Conservation (phyloP, 35 echinoderm and acorn worm species). For the Strongylocentrotus purpuratus region DNA sequence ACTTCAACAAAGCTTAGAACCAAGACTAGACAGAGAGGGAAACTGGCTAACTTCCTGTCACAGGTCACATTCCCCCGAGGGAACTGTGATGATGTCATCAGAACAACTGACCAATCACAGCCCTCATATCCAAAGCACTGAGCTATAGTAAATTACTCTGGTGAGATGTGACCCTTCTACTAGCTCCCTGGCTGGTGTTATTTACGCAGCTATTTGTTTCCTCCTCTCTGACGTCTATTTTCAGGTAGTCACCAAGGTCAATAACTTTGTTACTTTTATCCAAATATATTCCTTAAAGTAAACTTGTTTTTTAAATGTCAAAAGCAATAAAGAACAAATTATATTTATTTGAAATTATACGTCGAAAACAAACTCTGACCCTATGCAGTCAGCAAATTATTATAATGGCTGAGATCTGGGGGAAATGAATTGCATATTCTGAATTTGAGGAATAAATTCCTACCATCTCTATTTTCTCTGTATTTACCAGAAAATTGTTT, state of each 20-base stretch:
- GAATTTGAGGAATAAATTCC: background rate
- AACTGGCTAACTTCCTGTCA: background rate
- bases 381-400: background rate
- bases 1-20: background rate
- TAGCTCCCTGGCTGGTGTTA: background rate
- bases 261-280: background rate
- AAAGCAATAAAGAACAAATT: background rate
- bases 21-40: background rate
- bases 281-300: background rate
- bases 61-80: background rate
- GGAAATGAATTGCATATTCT: background rate
- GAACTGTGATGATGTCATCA: constrained; percentile 2
- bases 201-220: background rate
- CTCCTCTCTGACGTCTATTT: background rate
- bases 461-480: too few relatives aligned
- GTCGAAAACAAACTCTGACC: background rate
- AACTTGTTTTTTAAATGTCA: background rate
- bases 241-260: background rate
- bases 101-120: background rate
- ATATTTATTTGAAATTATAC: background rate
- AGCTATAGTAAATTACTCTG: background rate
- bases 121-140: background rate
- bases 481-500: too few relatives aligned
- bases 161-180: background rate
- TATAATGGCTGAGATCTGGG: background rate